Evolutionary conservation across 1,140 invertebrate genomes (phyloP), one percentile per base, ranked within the genome.

Genomic region (Lepidurus couesii): DNA sequence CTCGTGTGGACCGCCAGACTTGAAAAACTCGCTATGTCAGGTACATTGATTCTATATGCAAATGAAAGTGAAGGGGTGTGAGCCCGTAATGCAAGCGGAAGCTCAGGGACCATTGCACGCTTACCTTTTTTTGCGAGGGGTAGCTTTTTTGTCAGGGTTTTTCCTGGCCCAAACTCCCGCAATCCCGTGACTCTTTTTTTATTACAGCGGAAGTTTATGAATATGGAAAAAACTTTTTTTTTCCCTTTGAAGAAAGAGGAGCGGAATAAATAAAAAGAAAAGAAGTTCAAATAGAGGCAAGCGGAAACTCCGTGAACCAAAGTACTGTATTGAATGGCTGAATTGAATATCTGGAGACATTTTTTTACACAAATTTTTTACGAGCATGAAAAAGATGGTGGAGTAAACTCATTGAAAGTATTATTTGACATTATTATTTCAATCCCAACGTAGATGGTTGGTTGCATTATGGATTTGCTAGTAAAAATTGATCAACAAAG

Each of bases 51-150:
- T 65, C 53, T 21, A 16, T 65, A 65, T 65, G 53, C 53, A 65
- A 65, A 65, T 65, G 53, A 21, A 65, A 65, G 53, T 21, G 53
- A 65, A 65, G 53, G 45, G 53, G 53, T 65, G 53, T 65, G 53
- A 65, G 53, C 53, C 53, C 53, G 53, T 65, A n/a, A 21, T 65
- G 53, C 13, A 65, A 65, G 53, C 53, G 53, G 53, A 65, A 65
- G 53, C 53, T 65, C 53, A 65, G 53, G 53, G 53, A 16, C 53
- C 53, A 65, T 65, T 65, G 53, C 53, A 65, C 53, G 53, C 53
- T 65, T 21, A 21, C 13, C 21, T 65, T 65, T 65, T n/a, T 65
- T 16, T 47, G 45, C 16, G 45, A 16, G 53, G 53, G 53, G 13
- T 13, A 65, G 34, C 53, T 65, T 65, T 47, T 65, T 65, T 65